Evolutionary conservation across 2,113 vertebrate genomes (phyloP).

Genomic region (Phalacrocorax pelagicus): DNA sequence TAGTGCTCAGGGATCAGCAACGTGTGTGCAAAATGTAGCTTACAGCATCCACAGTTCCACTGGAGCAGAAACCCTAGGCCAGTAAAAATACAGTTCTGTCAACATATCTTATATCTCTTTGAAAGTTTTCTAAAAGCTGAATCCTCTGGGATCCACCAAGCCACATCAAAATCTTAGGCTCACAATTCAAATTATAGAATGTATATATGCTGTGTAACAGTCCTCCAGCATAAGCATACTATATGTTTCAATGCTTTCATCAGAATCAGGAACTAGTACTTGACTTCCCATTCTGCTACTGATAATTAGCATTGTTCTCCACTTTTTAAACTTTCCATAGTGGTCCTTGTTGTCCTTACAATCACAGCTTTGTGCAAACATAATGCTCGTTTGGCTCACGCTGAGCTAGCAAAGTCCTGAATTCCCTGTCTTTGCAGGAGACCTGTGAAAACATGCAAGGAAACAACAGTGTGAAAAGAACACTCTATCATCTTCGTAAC

Average conservation of each 20-base stretch:
- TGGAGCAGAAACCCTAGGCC: background rate
- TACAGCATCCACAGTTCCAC: background rate
- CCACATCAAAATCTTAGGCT: background rate
- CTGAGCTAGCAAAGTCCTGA: background rate
- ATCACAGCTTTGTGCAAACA: background rate
- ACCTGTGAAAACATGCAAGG: background rate
- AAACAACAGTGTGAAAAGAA: background rate
- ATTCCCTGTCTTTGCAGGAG: background rate
- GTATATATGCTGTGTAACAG: background rate
- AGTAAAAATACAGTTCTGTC: background rate
- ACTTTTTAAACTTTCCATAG: background rate
- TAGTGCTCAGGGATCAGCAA: background rate
- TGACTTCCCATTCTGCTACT: background rate
- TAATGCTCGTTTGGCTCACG: background rate
- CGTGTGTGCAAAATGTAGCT: background rate
- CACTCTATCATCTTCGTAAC: background rate
- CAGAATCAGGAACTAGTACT: background rate
- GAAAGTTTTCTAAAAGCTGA: background rate
- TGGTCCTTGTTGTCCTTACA: background rate
- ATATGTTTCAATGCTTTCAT: background rate
- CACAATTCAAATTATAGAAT: background rate
- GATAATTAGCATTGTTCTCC: background rate
- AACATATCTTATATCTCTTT: background rate
- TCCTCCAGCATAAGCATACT: background rate
- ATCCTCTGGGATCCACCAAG: background rate